Evolutionary conservation across 1,140 invertebrate genomes (phyloP), one percentile per base, ranked within the genome.

Genomic region (Drosophila insularis): DNA sequence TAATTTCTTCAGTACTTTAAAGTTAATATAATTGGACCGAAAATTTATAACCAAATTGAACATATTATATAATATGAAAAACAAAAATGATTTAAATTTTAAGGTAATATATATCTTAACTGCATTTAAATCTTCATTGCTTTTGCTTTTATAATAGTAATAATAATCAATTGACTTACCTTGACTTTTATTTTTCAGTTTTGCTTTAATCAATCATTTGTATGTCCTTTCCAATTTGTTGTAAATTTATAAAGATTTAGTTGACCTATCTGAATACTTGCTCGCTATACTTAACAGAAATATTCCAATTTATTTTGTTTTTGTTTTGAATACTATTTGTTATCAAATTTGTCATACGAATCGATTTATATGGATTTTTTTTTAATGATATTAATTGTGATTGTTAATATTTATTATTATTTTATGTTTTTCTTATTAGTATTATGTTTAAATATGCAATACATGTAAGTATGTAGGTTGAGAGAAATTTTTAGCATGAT

Each of bases 231-330:
- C 68, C 70, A 74, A 86, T 74, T 78, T 59, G 63, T 70, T 68
- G 43, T 50, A 50, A 50, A 50, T 67, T 64, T 81, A 75, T 71
- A 73, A 73, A 68, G 61, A 70, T 72, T 71, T 68, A 71, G 66
- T 75, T 86, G 62, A 72, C 68, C 79, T 87, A 79, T 64, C 37
- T 71, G 76, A 80, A 69, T 77, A 81, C 55, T 79, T 64, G 43
- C 39, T 69, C 17, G 13, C 21, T 50, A 50, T 50, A 50, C 10
- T 21, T 50, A 46, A 59, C 40, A 82, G 53, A 89, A 77, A 76
- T 87, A 77, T 79, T 82, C 70, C 80, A 73, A 73, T 79, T 87
- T 75, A 74, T 32, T 62, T 39, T 40, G 40, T 65, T 58, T 76
- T 66, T 59, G 50, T 63, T 40, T 66, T 62, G 70, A 82, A 76